Conservation (phyloP, 2,888 invertebrate genomes). For the Pedicia rivosa region DNA sequence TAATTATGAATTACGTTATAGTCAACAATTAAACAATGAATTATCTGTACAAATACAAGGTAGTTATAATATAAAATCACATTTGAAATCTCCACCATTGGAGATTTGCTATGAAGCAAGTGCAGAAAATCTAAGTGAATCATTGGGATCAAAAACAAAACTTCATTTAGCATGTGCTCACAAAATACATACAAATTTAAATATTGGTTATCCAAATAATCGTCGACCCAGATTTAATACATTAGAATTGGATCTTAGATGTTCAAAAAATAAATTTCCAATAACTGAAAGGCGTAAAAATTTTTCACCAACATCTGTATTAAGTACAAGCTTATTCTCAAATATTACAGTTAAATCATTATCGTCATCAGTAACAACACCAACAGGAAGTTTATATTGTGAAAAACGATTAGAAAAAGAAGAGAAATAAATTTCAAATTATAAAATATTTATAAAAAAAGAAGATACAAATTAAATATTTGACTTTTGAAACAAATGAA, state of each 20-base stretch:
- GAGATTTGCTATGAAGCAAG: conserved; percentile 34
- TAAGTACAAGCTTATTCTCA: conserved; percentile 7
- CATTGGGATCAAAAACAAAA: conserved; percentile 3
- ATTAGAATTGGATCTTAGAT: conserved; percentile 34
- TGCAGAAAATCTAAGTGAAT: conserved; percentile 28
- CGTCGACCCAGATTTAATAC: conserved; percentile 28
- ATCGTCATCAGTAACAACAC: conserved; percentile 24
- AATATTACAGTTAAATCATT: conserved; percentile 18
- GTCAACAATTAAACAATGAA: not conserved
- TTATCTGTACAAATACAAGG: not conserved
- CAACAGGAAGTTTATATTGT: conserved; percentile 27
- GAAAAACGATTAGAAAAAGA: conserved; percentile 27
- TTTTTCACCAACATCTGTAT: conserved; percentile 10
- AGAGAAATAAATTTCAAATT: no score
- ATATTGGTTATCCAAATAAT: conserved; percentile 22
- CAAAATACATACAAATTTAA: conserved; percentile 14
- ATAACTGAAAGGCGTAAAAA: conserved; percentile 29
- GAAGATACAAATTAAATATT: no score
- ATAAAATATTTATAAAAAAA: no score
- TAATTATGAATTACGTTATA: no score
- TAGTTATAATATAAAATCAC: conserved; percentile 12
- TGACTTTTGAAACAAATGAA: no score
- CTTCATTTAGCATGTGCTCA: conserved; percentile 2
- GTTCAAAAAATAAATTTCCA: conserved; percentile 42
- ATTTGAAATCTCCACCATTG: conserved; percentile 27